Base-by-base conservation (phyloP, 1,140 invertebrate species). In the Papilio aristodemus region DNA sequence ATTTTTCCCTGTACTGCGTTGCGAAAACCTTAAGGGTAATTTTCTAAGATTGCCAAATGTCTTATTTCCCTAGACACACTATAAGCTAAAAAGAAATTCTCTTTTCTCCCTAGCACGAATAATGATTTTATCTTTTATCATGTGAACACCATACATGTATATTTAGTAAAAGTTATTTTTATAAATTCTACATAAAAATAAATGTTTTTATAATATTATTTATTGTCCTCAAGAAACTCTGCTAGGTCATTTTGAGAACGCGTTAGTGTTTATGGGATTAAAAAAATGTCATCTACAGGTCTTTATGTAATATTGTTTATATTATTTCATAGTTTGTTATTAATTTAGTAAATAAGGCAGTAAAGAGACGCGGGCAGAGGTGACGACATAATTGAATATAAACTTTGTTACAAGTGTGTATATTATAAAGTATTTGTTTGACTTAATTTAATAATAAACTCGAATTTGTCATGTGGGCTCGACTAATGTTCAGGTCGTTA, bases 401-500 rank as follows among this genome's bases (percentile, higher is more conserved):
- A n/a, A n/a, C n/a, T n/a, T n/a, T n/a, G n/a, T 13, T 22, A 54
- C 7, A 3, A 0, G 19, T 22, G 19, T 13, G 10, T 13, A 13
- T 11, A 13, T 22, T 22, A 32, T 32, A 4, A 50, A 11, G 22
- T 54, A 54, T 22, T 25, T 13, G 8, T 54, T 22, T 54, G 19
- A 39, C 38, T 11, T 13, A 39, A 46, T 46, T 9, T 19, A 10
- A 46, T 8, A 46, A 3, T 19, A 54, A 54, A 54, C 46, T 54
- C 22, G 9, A 6, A 4, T 22, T 22, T 54, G 19, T 54, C 8
- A 25, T 22, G 10, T 54, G 19, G 10, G 0, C 17, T 54, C 19
- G 46, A 54, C 46, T 54, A 54, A 54, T 54, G 46, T 54, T 54
- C 19, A 22, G 46, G 9, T 54, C 46, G 46, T 54, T 54, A 54